A percentile compares a stretch with the other conserved stretches of the same genome.
These are phyloP conservation scores for Sisyra nigra DNA, from an alignment of 2,888 invertebrate species.

Conservation along the genomic window DNA sequence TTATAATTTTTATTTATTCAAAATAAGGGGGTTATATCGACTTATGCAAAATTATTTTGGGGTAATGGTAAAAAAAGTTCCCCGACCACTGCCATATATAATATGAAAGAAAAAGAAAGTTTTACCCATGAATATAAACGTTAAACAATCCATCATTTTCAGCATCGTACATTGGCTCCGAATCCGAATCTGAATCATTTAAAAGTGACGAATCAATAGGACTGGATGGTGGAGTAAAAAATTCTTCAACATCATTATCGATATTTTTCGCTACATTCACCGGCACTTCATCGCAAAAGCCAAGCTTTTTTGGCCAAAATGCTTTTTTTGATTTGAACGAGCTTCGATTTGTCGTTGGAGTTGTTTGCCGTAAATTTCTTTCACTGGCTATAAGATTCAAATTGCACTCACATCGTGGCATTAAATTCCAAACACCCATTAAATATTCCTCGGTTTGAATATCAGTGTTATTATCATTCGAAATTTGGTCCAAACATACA, in stretches of 20 bases:
- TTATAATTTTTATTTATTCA: background rate
- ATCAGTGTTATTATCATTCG: background rate
- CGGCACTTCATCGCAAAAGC: background rate
- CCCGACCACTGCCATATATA: no score
- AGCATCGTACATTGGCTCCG: constrained; percentile 31
- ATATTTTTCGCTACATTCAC: constrained; percentile 14
- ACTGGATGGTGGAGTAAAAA: constrained; percentile 44
- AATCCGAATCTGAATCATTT: constrained; percentile 25
- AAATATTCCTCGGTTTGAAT: background rate
- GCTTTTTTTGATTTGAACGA: background rate
- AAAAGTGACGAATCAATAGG: constrained; percentile 16
- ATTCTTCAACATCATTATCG: constrained; percentile 32
- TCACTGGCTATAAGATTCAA: background rate
- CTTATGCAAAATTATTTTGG: no score
- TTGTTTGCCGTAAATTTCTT: background rate
- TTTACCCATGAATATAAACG: constrained; percentile 53
- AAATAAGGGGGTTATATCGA: no score
- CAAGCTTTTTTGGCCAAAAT: background rate
- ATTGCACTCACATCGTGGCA: background rate
- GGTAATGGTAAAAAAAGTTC: no score
- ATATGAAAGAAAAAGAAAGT: constrained; percentile 9
- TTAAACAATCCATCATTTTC: constrained; percentile 32
- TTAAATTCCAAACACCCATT: background rate
- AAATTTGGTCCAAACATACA: background rate
- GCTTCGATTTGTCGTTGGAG: background rate